Percentiles rank a stretch among this genome's conserved stretches.
Evolutionary conservation across 2,888 invertebrate species (phyloP).

Genomic region (Brachylomia viminalis): DNA sequence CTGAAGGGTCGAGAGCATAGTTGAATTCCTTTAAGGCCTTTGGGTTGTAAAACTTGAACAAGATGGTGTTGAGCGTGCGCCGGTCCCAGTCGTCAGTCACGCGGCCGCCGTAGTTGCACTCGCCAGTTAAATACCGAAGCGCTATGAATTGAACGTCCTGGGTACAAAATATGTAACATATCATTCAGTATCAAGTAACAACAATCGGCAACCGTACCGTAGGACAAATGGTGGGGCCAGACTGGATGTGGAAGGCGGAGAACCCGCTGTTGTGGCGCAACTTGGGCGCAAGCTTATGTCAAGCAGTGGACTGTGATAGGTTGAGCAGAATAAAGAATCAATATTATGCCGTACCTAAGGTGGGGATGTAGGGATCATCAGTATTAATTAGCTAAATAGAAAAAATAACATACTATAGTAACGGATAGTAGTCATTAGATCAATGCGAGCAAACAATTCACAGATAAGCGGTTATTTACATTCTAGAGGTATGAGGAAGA

Average conservation of each 20-base stretch:
- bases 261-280: background rate
- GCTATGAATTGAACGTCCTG: constrained; percentile 96
- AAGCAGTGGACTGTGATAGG: background rate
- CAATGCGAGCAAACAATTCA: background rate
- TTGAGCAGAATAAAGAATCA: background rate
- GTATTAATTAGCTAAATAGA: background rate
- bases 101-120: constrained; percentile 98
- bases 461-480: background rate
- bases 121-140: constrained; percentile 96
- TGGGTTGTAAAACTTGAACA: constrained; percentile 94
- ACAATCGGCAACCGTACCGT: background rate
- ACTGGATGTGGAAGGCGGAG: background rate
- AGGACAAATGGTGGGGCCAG: background rate
- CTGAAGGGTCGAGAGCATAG: constrained; percentile 92
- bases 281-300: background rate
- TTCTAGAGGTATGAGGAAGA: too few relatives aligned
- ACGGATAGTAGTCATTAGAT: background rate
- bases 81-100: constrained; percentile 99
- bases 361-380: too few relatives aligned
- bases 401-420: background rate
- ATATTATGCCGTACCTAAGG: background rate
- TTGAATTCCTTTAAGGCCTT: constrained; percentile 91
- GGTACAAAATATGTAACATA: background rate
- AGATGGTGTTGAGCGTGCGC: constrained; percentile 95
- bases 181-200: constrained; percentile 1